Percentiles rank a stretch among this genome's conserved stretches.
Evolutionary conservation across 2,888 invertebrate genomes (phyloP).

Genomic region (Quadroppia sp.): DNA sequence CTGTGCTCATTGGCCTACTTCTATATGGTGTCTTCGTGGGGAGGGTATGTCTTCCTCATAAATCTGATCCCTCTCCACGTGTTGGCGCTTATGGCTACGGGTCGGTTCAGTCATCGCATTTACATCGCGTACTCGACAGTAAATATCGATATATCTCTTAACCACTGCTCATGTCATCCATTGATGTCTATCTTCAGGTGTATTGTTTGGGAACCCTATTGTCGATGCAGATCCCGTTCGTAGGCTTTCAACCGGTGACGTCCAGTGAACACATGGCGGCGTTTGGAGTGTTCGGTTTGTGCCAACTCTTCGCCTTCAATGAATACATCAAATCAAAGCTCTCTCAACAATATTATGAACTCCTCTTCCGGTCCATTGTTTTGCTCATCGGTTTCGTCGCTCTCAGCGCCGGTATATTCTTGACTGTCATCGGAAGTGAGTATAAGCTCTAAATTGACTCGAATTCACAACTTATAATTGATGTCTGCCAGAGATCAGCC

Average conservation of each 20-base stretch:
- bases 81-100: conserved; percentile 84
- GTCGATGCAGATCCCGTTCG: conserved; percentile 82
- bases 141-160: not conserved
- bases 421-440: conserved; percentile 76
- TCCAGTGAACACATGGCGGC: conserved; percentile 99
- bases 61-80: conserved; percentile 98
- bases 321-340: conserved; percentile 81
- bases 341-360: conserved; percentile 83
- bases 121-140: conserved; percentile 55
- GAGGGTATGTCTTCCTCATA: conserved; percentile 99
- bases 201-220: conserved; percentile 89
- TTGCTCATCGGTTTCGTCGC: too few relatives aligned
- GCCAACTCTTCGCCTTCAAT: conserved; percentile 80
- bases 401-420: conserved; percentile 72
- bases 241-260: conserved; percentile 94
- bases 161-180: conserved; percentile 1
- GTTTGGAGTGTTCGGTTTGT: conserved; percentile 87
- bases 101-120: conserved; percentile 82
- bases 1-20: conserved; percentile 94
- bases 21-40: conserved; percentile 99
- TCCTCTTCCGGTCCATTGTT: conserved; percentile 68
- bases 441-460: too few relatives aligned
- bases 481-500: conserved; percentile 90
- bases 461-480: too few relatives aligned
- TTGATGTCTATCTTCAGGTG: conserved; percentile 86